Evolutionary conservation across 2,113 vertebrate species (phyloP), one percentile per base, ranked within the genome.

Genomic region (Nettapus auritus): DNA sequence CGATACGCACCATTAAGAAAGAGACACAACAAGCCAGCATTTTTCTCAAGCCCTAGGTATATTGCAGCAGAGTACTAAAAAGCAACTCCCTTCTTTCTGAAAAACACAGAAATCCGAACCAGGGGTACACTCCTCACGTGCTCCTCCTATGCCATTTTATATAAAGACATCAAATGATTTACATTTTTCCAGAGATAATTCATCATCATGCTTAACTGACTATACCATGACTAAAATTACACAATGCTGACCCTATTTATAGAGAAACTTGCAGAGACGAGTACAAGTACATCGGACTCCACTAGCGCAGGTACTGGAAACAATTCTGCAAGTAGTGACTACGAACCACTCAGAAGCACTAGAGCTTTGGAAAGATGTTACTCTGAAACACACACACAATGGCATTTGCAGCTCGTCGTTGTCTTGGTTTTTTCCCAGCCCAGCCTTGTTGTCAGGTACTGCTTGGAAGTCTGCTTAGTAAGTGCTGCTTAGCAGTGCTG

Each of bases 201-300:
- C 88, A 96, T 75, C 82, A 62, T 86, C 93, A 94, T 38, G 66
- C 50, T 59, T 79, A 86, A 93, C 88, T 93, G 90, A 96, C 94
- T 86, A 46, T 50, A 68, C 46, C 46, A 38, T 64, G 71, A 86
- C 82, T 95, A 94, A 95, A 89, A 56, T 53, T 53, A 75, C 82
- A 90, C 76, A 80, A 66, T 34, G 70, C 38, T 75, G 19, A n/a
- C 3, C 2, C 78, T 95, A 59, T 84, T 95, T 93, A 90, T 83
- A 94, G 93, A 68, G 10, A 12, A 53, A 78, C 73, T 57, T 55
- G 75, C 46, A 67, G 56, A 71, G 53, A 34, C 69, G 15, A 56
- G 56, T 53, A 48, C 42, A 56, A 70, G 18, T 55, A 86, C 73
- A 13, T 64, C 60, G 33, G 85, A 29, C 82, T 64, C 34, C 69